Evolutionary conservation across 2,113 vertebrate genomes (phyloP), one percentile per base, ranked within the genome.

Genomic region (Vulpes ferrilata): DNA sequence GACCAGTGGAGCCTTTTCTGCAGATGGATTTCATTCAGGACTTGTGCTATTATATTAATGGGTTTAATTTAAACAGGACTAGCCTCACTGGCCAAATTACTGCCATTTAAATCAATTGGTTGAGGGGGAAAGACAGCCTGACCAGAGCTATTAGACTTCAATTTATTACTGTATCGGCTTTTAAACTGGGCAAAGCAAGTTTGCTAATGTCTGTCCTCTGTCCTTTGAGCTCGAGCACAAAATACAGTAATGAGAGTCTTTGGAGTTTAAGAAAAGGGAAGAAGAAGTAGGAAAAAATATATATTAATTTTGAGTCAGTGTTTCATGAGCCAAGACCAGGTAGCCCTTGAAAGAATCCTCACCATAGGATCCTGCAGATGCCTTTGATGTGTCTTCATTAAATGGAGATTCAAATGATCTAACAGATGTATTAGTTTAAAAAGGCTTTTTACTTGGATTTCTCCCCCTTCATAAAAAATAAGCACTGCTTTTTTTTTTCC

Each of bases 91-190:
- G 98, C 98, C 99, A 99, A 99, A 99, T 99, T 99, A 99, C 98
- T 99, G 98, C 98, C 98, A 99, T 99, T 99, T 99, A 99, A 99
- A 99, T 99, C 99, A 99, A 99, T 99, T 99, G 98, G 98, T 98
- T 99, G 98, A 98, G 97, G 98, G 98, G 98, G 96, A 99, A 98
- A 99, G 98, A 98, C 98, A 99, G 98, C 98, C 98, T 99, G 98
- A 98, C 98, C 98, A 95, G 90, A 98, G 98, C 98, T 98, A 99
- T 99, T 99, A 99, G 98, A 98, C 98, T 98, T 98, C 98, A 99
- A 99, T 99, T 99, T 99, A 99, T 99, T 99, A 99, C 98, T 98
- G 97, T 98, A 99, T 98, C 97, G 97, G 97, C 97, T 99, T 99
- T 99, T 99, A 98, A 99, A 99, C 96, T 94, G 90, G 94, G 95